Conservation (phyloP, 2,113 vertebrate species). For the Neotoma lepida region DNA sequence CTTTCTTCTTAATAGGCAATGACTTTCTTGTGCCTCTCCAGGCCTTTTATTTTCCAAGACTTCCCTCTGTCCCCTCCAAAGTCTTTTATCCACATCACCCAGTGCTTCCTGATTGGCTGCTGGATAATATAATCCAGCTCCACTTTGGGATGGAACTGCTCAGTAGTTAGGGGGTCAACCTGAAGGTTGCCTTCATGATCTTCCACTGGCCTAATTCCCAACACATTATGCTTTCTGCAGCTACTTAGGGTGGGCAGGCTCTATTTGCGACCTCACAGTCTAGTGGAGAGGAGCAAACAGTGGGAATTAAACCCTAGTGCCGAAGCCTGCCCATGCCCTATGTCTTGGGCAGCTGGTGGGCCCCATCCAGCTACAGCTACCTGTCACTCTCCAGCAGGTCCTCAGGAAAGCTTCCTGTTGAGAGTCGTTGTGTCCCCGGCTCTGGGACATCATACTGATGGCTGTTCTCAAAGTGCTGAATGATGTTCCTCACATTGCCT, state of each 20-base stretch:
- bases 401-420: constrained; percentile 92
- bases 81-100: background rate
- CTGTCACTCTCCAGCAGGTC: constrained; percentile 88
- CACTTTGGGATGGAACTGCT: background rate
- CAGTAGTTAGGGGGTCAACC: background rate
- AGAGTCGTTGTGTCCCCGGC: constrained; percentile 86
- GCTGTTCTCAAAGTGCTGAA: constrained; percentile 96
- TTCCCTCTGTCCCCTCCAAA: background rate
- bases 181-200: background rate
- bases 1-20: background rate
- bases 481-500: constrained; percentile 94
- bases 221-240: background rate
- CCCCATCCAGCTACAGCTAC: constrained; percentile 69
- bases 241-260: background rate
- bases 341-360: background rate
- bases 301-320: background rate
- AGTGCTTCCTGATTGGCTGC: background rate
- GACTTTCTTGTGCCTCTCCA: background rate
- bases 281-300: background rate
- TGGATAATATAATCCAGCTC: background rate
- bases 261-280: accelerated
- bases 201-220: background rate
- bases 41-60: background rate
- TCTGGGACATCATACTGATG: constrained; percentile 86
- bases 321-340: background rate